Evolutionary conservation across 2,113 vertebrate species (phyloP).

Genomic region (Syrrhaptes paradoxus): DNA sequence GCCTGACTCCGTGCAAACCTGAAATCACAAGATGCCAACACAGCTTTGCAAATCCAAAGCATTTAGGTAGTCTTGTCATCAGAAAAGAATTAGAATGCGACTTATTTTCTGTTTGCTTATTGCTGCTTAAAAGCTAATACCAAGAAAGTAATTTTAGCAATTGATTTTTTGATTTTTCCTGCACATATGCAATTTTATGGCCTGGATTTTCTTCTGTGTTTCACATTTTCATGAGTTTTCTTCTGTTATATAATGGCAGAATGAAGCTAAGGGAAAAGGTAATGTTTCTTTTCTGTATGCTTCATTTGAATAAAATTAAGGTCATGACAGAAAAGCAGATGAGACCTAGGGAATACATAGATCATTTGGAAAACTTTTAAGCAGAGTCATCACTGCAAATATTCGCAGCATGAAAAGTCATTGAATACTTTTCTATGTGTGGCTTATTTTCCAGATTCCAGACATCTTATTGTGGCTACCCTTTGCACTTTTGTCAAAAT

Average conservation of each 20-base stretch:
- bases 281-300: not conserved
- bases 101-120: not conserved
- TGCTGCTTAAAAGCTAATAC: not conserved
- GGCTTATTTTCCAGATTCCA: not conserved
- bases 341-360: not conserved
- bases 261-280: slow-evolving; percentile 27
- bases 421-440: not conserved
- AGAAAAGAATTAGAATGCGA: not conserved
- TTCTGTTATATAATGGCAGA: slow-evolving; percentile 61
- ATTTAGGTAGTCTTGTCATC: not conserved
- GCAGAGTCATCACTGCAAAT: not conserved
- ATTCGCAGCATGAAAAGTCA: not conserved
- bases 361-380: not conserved
- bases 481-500: not conserved
- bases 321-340: not conserved
- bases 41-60: not conserved
- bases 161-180: not conserved
- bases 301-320: slow-evolving; percentile 10
- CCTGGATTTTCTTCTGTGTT: slow-evolving; percentile 4
- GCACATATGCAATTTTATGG: not conserved
- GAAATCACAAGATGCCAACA: not conserved
- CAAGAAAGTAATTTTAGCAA: not conserved
- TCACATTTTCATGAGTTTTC: slow-evolving; percentile 48
- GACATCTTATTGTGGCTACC: not conserved
- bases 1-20: not conserved